Evolutionary conservation across 2,888 invertebrate species (phyloP).

Genomic region (Oscheius onirici): DNA sequence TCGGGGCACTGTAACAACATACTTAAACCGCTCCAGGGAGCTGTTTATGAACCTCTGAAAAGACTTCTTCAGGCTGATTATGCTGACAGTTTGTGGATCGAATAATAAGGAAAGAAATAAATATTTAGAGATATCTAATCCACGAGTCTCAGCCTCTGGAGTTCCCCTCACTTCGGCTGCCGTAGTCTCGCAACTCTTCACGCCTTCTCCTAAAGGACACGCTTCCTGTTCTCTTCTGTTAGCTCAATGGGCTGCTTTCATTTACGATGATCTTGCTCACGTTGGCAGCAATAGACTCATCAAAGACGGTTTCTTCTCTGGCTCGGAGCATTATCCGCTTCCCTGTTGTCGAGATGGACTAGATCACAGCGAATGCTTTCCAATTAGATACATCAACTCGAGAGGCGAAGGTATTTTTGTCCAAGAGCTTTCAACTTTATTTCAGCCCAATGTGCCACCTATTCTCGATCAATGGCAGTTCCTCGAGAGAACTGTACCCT

Average conservation of each 20-base stretch:
- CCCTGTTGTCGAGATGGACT: constrained; percentile 62
- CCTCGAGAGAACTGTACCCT: constrained; percentile 65
- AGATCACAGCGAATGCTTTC: constrained; percentile 64
- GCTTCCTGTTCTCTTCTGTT: constrained; percentile 82
- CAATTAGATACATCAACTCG: background rate
- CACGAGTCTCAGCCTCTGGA: constrained; percentile 42
- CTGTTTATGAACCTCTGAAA: constrained; percentile 66
- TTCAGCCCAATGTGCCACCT: constrained; percentile 57
- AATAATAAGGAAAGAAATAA: too few species aligned
- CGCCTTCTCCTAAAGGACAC: constrained; percentile 47
- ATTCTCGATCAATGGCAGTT: constrained; percentile 62
- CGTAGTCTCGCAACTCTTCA: constrained; percentile 51
- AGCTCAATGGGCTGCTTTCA: constrained; percentile 68
- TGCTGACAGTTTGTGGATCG: constrained; percentile 48
- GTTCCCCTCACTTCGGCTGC: constrained; percentile 50
- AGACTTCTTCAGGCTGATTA: constrained; percentile 66
- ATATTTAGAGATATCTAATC: constrained; percentile 43
- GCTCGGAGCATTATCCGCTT: constrained; percentile 75
- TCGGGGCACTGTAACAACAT: constrained; percentile 72
- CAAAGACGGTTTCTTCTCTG: constrained; percentile 74
- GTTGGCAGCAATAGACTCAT: constrained; percentile 76
- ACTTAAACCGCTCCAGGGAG: constrained; percentile 66
- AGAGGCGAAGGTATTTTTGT: background rate
- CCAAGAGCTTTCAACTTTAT: background rate
- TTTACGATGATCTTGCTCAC: constrained; percentile 74